phyloP scores from a whole-genome alignment of 1,140 invertebrate species.

The Formica selysi region DNA sequence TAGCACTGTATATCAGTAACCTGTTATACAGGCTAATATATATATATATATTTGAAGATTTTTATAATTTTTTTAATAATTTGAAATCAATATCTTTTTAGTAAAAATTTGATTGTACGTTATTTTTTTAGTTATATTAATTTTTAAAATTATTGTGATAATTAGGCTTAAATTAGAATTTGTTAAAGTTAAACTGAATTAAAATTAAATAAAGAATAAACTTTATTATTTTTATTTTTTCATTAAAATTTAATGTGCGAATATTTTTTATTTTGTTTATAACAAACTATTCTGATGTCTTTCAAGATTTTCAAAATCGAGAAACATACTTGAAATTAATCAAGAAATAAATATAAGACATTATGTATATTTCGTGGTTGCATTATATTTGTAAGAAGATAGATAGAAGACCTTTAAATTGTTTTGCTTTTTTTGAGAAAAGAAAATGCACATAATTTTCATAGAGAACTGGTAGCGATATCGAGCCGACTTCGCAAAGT shows the following conservation, averaged over 20 bases:
- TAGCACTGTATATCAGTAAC: too few relatives aligned
- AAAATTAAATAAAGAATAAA: conserved; percentile 20
- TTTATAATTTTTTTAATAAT: too few relatives aligned
- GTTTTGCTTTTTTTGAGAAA: conserved; percentile 5
- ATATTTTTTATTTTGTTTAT: background rate
- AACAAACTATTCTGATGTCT: background rate
- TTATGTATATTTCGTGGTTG: background rate
- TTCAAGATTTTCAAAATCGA: background rate
- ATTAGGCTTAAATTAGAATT: background rate
- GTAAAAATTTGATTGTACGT: background rate
- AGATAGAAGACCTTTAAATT: background rate
- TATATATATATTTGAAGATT: too few relatives aligned
- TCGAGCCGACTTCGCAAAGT: conserved; percentile 43
- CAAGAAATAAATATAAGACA: background rate
- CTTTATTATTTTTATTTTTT: background rate
- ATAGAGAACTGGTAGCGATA: conserved; percentile 45
- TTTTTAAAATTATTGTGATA: background rate
- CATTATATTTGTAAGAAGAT: background rate
- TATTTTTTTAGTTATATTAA: background rate
- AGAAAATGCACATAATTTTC: conserved; percentile 51
- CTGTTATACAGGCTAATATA: too few relatives aligned
- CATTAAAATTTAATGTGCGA: background rate
- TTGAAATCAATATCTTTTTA: too few relatives aligned
- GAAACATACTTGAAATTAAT: background rate
- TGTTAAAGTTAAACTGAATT: background rate